Base-by-base conservation (phyloP, 2,797 vertebrate genomes). In the Podarcis siculus region DNA sequence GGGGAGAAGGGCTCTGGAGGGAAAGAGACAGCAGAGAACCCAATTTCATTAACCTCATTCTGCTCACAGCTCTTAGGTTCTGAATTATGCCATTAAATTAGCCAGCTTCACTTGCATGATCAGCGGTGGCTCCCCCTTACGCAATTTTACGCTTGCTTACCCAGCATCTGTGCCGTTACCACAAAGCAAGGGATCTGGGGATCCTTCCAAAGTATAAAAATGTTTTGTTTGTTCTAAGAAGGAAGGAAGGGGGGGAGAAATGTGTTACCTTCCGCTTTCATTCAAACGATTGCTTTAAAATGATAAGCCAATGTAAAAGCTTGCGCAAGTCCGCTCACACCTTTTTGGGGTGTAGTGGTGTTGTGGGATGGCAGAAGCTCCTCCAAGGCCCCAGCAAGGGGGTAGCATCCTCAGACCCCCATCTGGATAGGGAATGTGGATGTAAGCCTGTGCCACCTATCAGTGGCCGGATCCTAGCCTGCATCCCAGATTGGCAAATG, bases 131-230 rank as follows among this genome's bases (percentile, higher is more conserved):
- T 19, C 61, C 71, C 69, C 3, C 42, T 92, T 82, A 15, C 49
- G 1, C 49, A 49, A 49, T 32, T 23, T 32, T 32, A 13, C 7
- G 79, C n/a, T 49, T 94, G 82, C 97, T 96, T 98, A 99, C 99
- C 99, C 98, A 90, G 98, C 97, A 92, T 96, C 98, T 91, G 95
- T 96, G 92, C 92, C 94, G 58, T 94, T 97, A 86, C 98, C 99
- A 97, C 99, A 99, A 87, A 99, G 97, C 86, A 99, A 94, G 89
- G 97, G 96, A 94, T 99, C 98, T 39, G 90, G 95, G 86, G 95
- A 86, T 87, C 94, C 98, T 76, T 97, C 93, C 93, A 95, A 6
- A 45, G 27, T 94, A 91, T 97, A 97, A 89, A 97, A 96, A 90
- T 97, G 87, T 13, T 67, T 97, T 97, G 95, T 93, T 64, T 64